A percentile compares a stretch with the other conserved stretches of the same genome.
These are phyloP conservation scores for Tautogolabrus adspersus DNA, from an alignment of 2,113 vertebrate species.

Conservation along the genomic window DNA sequence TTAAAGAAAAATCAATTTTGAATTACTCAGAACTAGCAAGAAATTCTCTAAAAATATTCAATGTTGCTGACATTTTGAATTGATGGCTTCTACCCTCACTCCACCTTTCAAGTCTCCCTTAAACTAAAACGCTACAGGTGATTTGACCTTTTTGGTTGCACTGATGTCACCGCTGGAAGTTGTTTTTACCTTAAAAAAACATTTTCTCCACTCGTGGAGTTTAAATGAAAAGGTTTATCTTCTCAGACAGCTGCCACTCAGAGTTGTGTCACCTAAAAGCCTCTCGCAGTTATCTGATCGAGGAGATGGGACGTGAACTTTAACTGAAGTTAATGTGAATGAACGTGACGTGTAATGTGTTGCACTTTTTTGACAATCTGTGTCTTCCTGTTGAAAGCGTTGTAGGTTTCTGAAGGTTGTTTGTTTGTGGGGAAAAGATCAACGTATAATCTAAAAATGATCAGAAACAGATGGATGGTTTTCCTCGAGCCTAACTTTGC, in stretches of 20 bases:
- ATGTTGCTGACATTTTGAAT: too few species aligned
- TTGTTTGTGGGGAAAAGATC: neutral
- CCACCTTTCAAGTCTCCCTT: too few species aligned
- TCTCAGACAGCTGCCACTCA: neutral
- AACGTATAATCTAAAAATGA: neutral
- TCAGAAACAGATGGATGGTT: conserved; percentile 17
- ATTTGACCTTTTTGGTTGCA: too few species aligned
- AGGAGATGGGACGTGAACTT: neutral
- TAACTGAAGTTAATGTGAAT: conserved; percentile 9
- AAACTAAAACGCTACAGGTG: too few species aligned
- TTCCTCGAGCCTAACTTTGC: conserved; percentile 2
- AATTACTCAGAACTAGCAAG: too few species aligned
- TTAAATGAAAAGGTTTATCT: too few species aligned
- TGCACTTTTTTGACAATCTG: conserved; percentile 73
- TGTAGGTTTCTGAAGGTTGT: conserved; percentile 25
- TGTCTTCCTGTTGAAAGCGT: conserved; percentile 77
- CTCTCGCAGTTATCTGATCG: conserved; percentile 11
- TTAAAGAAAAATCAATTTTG: too few species aligned
- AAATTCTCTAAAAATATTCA: too few species aligned
- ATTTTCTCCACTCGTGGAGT: too few species aligned
- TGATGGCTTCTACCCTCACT: too few species aligned
- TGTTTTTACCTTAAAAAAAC: too few species aligned
- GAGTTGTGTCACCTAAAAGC: conserved; percentile 21
- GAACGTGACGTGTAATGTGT: conserved; percentile 46
- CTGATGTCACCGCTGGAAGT: too few species aligned